Evolutionary conservation across 2,113 vertebrate genomes (phyloP), one percentile per base, ranked within the genome.

Genomic region (Pavo muticus): DNA sequence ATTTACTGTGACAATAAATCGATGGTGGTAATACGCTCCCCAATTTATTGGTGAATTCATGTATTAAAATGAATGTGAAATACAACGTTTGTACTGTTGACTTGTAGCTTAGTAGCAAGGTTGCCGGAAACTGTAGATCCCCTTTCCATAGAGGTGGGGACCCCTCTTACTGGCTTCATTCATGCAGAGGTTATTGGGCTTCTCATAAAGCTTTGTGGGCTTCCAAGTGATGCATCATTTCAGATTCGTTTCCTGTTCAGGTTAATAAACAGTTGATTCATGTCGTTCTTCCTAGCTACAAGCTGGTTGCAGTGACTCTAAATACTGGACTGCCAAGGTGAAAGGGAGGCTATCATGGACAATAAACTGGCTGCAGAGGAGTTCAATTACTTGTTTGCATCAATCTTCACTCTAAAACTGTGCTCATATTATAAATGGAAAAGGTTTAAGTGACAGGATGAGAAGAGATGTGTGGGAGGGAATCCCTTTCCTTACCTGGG

Each of bases 201-300:
- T 69, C 76, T 88, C 52, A 75, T 71, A 65, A 86, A 88, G 64
- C 64, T 86, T 83, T 80, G 30, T 39, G 63, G 50, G 45, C 60
- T 93, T 96, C 82, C 60, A 54, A 73, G 50, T 65, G 65, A 71
- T 78, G 23, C 67, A 75, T 86, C 39, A 78, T 91, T 95, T 79
- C 83, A 91, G 92, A 54, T 81, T 84, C 2, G 69, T 93, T 93
- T 95, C 83, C 80, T 96, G 72, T 65, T 93, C 81, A 57, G 15
- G 35, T 88, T 95, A 90, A 81, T 93, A 90, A 93, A 65, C 69
- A 48, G n/a, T 84, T 88, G 85, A 94, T 95, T 96, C 44, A 91
- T 90, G 27, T 84, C 44, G 42, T 78, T 87, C 25, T 56, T 83
- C 52, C 65, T 89, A 48, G 52, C 72, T 81, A 61, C 24, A 71